Evolutionary conservation across 1,140 invertebrate species (phyloP).

Genomic region (Solen grandis): DNA sequence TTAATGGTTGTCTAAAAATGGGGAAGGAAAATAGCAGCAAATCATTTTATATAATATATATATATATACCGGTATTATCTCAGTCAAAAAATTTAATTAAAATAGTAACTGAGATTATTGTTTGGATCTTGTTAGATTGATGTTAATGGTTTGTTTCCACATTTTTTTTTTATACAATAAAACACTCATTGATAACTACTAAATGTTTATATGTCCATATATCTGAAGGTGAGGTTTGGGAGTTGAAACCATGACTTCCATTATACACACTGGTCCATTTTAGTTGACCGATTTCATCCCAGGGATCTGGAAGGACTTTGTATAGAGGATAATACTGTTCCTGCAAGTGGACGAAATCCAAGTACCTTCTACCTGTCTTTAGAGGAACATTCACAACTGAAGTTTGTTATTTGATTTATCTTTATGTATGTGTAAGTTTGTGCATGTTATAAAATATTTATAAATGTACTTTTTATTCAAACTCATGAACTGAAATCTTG

Average conservation of each 20-base stretch:
- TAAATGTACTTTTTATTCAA: not conserved
- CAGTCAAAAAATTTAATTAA: too few relatives aligned
- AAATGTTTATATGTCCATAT: not conserved
- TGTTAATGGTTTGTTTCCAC: too few relatives aligned
- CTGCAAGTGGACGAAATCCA: conserved; percentile 2
- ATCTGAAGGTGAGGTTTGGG: not conserved
- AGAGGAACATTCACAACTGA: not conserved
- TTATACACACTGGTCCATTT: not conserved
- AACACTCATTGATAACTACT: too few relatives aligned
- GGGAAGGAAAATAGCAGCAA: conserved; percentile 30
- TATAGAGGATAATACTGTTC: not conserved
- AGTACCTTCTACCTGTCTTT: not conserved
- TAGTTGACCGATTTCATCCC: not conserved
- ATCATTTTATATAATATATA: too few relatives aligned
- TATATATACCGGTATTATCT: too few relatives aligned
- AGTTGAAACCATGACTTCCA: conserved; percentile 5
- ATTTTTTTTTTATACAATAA: too few relatives aligned
- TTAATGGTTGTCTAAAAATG: not conserved
- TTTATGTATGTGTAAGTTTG: too few relatives aligned
- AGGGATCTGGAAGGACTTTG: not conserved
- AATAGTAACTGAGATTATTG: too few relatives aligned
- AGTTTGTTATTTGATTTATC: not conserved
- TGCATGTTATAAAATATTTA: too few relatives aligned
- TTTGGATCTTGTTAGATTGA: too few relatives aligned
- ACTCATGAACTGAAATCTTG: not conserved